Conservation (phyloP, 1,140 invertebrate species). For the Doryteuthis pealeii region DNA sequence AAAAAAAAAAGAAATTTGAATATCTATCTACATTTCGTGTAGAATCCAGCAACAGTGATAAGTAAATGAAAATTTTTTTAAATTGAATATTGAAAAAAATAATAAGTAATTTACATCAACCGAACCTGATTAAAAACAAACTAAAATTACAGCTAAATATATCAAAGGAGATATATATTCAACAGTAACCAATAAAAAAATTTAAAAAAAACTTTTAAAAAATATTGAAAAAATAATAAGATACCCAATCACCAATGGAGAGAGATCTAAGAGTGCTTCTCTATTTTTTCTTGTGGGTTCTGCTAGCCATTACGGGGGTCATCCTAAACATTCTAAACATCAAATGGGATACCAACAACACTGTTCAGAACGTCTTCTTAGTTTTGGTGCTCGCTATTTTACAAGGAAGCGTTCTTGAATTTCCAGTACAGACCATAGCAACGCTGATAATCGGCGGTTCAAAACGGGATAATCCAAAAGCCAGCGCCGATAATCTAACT, state of each 20-base stretch:
- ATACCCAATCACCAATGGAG: constrained; percentile 21
- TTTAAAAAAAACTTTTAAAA: background rate
- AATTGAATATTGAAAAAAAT: background rate
- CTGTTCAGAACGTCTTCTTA: constrained; percentile 36
- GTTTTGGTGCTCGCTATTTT: constrained; percentile 42
- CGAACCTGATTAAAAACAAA: no score
- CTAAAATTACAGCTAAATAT: background rate
- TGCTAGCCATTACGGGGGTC: constrained; percentile 29
- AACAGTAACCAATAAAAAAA: constrained; percentile 14
- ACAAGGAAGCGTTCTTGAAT: constrained; percentile 48
- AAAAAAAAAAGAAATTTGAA: no score
- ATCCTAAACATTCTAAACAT: constrained; percentile 46
- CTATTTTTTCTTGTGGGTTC: constrained; percentile 44
- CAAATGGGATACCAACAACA: constrained; percentile 43
- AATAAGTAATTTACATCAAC: no score
- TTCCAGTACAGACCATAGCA: constrained; percentile 43
- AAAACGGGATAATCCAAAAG: constrained; percentile 26
- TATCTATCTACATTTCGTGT: no score
- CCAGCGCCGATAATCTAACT: constrained; percentile 32
- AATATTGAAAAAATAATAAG: background rate
- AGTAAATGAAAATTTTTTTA: no score
- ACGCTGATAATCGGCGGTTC: constrained; percentile 46
- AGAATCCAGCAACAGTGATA: no score
- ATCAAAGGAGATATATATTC: constrained; percentile 9
- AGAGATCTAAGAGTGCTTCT: constrained; percentile 30